Base-by-base conservation (phyloP, 2,888 invertebrate species). In the Diachrysia chrysitis region DNA sequence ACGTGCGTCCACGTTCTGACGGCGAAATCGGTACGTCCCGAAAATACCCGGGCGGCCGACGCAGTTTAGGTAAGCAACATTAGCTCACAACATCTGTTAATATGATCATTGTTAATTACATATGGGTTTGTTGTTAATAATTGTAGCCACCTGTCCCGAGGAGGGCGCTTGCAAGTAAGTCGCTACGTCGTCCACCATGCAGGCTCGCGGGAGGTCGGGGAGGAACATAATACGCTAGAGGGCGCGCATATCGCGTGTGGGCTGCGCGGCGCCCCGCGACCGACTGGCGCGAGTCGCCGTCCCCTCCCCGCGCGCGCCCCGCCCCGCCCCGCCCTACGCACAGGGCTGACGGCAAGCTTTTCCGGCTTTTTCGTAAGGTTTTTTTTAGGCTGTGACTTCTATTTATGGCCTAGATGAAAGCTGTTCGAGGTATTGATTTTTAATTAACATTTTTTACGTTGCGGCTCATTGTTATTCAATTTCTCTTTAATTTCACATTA, bases 161-260 rank as follows among this genome's bases (percentile, higher is more conserved):
- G 98, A 98, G 96, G 98, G 98, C 96, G 98, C 98, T 97, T 98
- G 98, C 92, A 98, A 97, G 96, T 98, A 98, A 95, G 98, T 98
- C 95, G 98, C 98, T 95, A 98, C 98, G 97, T 98, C 98, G 97
- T 98, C 98, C 97, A 98, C 98, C 98, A 98, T 98, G 97, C 98
- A 98, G 97, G 98, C 98, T 96, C 98, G 97, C 96, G 98, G 96
- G 93, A 98, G 97, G 96, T 98, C 98, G 96, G 98, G 98, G 97
- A 98, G 98, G 96, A 98, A 98, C 98, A 98, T 98, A 93, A 93
- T 93, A 93, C 93, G 93, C 91, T 92, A 94, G 84, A 92, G 89
- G 86, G 89, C 91, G 93, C 93, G 92, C 94, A 95, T 93, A 67
- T 89, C 90, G 93, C 94, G 94, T 91, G 93, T 89, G 93, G 88